These are phyloP conservation scores for Archivesica marissinica DNA, from an alignment of 1,140 invertebrate species.

Conservation along the genomic window DNA sequence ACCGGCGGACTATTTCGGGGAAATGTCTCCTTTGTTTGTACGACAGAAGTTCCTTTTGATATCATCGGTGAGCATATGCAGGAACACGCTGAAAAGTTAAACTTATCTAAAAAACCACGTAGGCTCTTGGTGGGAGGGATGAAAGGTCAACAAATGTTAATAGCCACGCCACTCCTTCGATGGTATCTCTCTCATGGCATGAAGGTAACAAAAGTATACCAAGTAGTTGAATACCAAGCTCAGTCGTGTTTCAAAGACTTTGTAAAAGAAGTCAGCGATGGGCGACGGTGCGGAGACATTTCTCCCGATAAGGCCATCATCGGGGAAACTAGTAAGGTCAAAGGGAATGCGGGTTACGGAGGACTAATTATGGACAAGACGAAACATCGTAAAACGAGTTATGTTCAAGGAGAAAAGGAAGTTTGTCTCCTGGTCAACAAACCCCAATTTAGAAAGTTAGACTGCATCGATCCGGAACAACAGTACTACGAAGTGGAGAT, in stretches of 20 bases:
- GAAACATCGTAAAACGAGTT: slow-evolving; percentile 34
- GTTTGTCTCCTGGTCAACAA: slow-evolving; percentile 16
- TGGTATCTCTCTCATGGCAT: slow-evolving; percentile 64
- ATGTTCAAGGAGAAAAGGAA: slow-evolving; percentile 9
- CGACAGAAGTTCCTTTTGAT: slow-evolving; percentile 50
- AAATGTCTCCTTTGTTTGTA: slow-evolving; percentile 60
- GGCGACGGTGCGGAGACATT: slow-evolving; percentile 57
- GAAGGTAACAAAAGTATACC: slow-evolving; percentile 48
- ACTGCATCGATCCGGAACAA: neutral
- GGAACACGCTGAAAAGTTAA: slow-evolving; percentile 11
- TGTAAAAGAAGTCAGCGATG: slow-evolving; percentile 55
- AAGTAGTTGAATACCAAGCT: slow-evolving; percentile 64
- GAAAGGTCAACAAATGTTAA: slow-evolving; percentile 42
- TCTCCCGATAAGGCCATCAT: slow-evolving; percentile 29
- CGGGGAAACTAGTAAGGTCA: slow-evolving; percentile 53
- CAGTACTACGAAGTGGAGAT: slow-evolving; percentile 30
- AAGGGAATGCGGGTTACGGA: slow-evolving; percentile 54
- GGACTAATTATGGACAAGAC: slow-evolving; percentile 48
- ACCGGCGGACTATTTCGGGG: slow-evolving; percentile 39
- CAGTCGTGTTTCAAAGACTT: slow-evolving; percentile 60
- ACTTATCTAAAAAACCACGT: slow-evolving; percentile 50
- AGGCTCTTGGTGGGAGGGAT: slow-evolving; percentile 49
- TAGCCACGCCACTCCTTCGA: slow-evolving; percentile 48
- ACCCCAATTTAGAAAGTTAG: slow-evolving; percentile 24
- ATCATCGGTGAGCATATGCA: slow-evolving; percentile 61